Percentiles rank a stretch among this genome's conserved stretches.
Evolutionary conservation across 2,113 vertebrate genomes (phyloP).

Genomic region (Hassar affinis): DNA sequence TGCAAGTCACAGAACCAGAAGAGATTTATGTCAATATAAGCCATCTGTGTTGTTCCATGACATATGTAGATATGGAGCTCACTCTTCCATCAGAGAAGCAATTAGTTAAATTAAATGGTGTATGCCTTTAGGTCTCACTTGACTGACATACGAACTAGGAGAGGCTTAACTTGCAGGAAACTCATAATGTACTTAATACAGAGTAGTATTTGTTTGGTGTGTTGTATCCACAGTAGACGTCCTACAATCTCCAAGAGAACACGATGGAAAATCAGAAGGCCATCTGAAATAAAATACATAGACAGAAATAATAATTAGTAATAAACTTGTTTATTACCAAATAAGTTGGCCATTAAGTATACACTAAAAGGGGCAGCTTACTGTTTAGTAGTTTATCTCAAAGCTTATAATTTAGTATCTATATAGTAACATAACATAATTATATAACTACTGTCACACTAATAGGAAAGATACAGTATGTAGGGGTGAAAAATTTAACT

Average conservation of each 20-base stretch:
- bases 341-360: not conserved
- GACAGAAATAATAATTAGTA: slow-evolving; percentile 4
- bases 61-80: not conserved
- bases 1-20: not conserved
- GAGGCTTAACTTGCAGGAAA: not conserved
- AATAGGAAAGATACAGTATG: not conserved
- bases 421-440: too few relatives aligned
- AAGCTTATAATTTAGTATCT: not conserved
- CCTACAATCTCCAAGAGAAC: slow-evolving; percentile 24
- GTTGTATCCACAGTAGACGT: slow-evolving; percentile 14
- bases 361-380: not conserved
- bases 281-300: slow-evolving; percentile 41
- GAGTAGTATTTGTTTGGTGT: not conserved
- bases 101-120: not conserved
- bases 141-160: not conserved
- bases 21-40: not conserved
- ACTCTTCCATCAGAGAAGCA: not conserved
- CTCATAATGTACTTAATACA: not conserved
- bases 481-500: not conserved
- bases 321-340: not conserved
- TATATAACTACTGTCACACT: not conserved
- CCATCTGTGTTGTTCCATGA: not conserved
- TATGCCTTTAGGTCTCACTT: not conserved
- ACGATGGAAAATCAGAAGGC: not conserved
- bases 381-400: not conserved